Percentiles rank a stretch among this genome's conserved stretches.
Evolutionary conservation across 2,113 vertebrate genomes (phyloP).

Genomic region (Thunnus thynnus): DNA sequence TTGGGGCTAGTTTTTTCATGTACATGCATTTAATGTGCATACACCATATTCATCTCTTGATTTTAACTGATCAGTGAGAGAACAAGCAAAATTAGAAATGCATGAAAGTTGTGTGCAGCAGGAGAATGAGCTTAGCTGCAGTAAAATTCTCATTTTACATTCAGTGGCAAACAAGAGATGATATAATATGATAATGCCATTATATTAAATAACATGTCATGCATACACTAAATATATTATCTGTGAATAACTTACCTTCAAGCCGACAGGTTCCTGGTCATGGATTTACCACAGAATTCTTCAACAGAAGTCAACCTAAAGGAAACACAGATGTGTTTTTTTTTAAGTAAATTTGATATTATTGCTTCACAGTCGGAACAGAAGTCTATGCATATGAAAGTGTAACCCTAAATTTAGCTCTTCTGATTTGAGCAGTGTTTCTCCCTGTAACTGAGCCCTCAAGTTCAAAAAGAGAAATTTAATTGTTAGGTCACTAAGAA

Average conservation of each 20-base stretch:
- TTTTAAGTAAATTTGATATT: conserved; percentile 11
- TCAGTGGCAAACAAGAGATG: conserved; percentile 17
- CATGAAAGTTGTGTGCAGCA: conserved; percentile 26
- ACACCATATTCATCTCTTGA: not conserved
- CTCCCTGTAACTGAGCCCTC: not conserved
- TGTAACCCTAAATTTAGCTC: conserved; percentile 11
- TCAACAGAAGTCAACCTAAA: conserved; percentile 56
- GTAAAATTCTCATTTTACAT: conserved; percentile 16
- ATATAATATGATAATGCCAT: not conserved
- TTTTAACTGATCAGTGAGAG: too few relatives aligned
- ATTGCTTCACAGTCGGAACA: not conserved
- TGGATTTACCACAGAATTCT: conserved; percentile 67
- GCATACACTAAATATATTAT: not conserved
- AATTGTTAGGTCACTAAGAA: not conserved
- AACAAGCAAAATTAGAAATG: not conserved
- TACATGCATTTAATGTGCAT: not conserved
- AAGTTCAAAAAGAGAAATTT: conserved; percentile 7
- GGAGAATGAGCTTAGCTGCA: conserved; percentile 22
- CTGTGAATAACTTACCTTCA: conserved; percentile 64
- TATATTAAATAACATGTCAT: not conserved
- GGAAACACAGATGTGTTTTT: not conserved
- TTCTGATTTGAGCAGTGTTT: not conserved
- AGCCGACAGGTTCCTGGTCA: conserved; percentile 59
- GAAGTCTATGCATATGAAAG: not conserved
- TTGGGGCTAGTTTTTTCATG: conserved; percentile 44